phyloP scores from a whole-genome alignment of 2,888 invertebrate genomes.

The Chrysina gloriosa region DNA sequence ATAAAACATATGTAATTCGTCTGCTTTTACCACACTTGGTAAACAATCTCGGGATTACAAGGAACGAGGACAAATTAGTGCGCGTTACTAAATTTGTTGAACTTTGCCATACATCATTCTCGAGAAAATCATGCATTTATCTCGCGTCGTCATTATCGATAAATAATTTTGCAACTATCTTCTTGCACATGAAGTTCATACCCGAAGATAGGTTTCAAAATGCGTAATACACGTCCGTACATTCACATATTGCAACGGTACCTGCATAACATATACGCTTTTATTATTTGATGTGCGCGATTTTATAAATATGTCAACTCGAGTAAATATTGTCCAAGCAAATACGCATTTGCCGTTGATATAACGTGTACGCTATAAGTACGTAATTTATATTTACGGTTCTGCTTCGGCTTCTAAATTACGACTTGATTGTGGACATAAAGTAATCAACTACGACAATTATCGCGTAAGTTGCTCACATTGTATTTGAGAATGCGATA shows the following conservation, averaged over 20 bases:
- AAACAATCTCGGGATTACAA: too few relatives aligned
- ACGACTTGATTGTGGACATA: background rate
- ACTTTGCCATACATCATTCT: too few relatives aligned
- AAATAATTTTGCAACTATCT: too few relatives aligned
- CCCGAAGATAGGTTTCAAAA: background rate
- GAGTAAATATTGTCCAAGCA: constrained; percentile 7
- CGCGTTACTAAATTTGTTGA: too few relatives aligned
- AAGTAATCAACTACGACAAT: background rate
- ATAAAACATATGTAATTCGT: too few relatives aligned
- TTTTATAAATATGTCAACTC: background rate
- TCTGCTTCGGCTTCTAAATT: background rate
- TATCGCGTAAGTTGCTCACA: background rate
- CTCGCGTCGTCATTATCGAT: too few relatives aligned
- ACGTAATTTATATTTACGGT: background rate
- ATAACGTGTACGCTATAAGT: background rate
- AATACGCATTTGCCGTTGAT: background rate
- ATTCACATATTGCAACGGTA: too few relatives aligned
- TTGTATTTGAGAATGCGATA: background rate
- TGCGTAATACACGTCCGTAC: too few relatives aligned
- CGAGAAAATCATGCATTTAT: too few relatives aligned
- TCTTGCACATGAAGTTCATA: too few relatives aligned
- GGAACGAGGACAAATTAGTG: too few relatives aligned
- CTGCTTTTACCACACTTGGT: too few relatives aligned
- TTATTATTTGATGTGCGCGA: background rate
- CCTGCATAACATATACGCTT: background rate